Percentiles rank a stretch among this genome's conserved stretches.
phyloP scores from a whole-genome alignment of 2,797 vertebrate species.

The Amblyraja radiata region DNA sequence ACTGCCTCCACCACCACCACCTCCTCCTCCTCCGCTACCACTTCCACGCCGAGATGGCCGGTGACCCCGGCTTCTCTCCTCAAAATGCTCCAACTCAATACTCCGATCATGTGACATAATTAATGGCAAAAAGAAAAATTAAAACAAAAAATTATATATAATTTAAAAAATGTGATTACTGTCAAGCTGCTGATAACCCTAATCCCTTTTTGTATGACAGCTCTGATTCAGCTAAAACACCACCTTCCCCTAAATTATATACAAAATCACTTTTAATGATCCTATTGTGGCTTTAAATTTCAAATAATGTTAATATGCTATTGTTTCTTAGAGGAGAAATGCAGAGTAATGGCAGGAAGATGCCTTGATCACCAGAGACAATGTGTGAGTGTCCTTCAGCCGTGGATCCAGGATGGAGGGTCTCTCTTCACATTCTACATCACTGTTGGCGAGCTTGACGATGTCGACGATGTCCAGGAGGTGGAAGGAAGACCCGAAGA shows the following conservation, averaged over 20 bases:
- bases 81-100: slow-evolving; percentile 90
- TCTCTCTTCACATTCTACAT: not conserved
- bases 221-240: not conserved
- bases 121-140: not conserved
- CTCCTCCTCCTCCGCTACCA: slow-evolving; percentile 57
- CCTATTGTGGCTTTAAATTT: not conserved
- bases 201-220: not conserved
- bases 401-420: not conserved
- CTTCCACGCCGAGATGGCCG: slow-evolving; percentile 48
- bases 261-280: not conserved
- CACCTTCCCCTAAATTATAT: not conserved
- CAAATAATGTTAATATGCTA: not conserved
- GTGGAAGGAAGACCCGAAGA: not conserved
- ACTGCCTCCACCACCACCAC: slow-evolving; percentile 52
- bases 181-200: not conserved
- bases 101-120: slow-evolving; percentile 67
- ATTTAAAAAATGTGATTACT: not conserved
- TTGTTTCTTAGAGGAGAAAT: not conserved
- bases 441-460: not conserved
- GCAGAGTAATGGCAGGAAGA: not conserved
- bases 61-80: slow-evolving; percentile 67
- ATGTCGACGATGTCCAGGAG: not conserved
- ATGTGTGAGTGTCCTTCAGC: too few species aligned
- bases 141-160: not conserved
- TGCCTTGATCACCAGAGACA: not conserved